phyloP scores from a whole-genome alignment of 2,888 invertebrate genomes.

The Dasypolia templi region DNA sequence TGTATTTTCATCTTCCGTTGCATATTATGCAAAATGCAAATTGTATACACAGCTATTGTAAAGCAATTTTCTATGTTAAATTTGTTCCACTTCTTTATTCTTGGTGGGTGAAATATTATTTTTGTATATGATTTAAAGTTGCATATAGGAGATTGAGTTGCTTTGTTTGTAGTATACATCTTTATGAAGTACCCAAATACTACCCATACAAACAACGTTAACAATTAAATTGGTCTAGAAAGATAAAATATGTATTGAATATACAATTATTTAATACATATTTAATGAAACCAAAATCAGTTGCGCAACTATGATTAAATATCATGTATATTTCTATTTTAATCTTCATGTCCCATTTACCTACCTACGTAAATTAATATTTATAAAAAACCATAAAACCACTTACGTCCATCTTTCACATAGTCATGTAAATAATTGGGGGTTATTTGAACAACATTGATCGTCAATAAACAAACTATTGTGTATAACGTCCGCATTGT shows the following conservation, averaged over 20 bases:
- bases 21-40: conserved; percentile 55
- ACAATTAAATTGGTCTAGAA: background rate
- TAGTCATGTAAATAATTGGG: conserved; percentile 75
- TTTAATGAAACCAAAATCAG: background rate
- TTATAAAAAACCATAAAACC: background rate
- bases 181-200: background rate
- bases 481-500: conserved; percentile 65
- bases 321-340: background rate
- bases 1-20: conserved; percentile 54
- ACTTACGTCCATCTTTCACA: conserved; percentile 86
- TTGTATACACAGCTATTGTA: conserved; percentile 54
- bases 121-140: background rate
- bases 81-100: conserved; percentile 32
- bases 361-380: too few relatives aligned
- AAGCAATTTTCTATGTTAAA: conserved; percentile 52
- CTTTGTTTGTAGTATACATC: background rate
- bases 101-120: conserved; percentile 25
- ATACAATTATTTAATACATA: background rate
- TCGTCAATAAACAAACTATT: conserved; percentile 60
- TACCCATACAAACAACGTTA: background rate
- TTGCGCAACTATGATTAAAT: background rate
- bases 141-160: background rate
- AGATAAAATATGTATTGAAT: too few relatives aligned
- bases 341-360: background rate
- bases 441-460: conserved; percentile 42